phyloP scores from a whole-genome alignment of 2,113 vertebrate genomes.

The Prinia subflava region DNA sequence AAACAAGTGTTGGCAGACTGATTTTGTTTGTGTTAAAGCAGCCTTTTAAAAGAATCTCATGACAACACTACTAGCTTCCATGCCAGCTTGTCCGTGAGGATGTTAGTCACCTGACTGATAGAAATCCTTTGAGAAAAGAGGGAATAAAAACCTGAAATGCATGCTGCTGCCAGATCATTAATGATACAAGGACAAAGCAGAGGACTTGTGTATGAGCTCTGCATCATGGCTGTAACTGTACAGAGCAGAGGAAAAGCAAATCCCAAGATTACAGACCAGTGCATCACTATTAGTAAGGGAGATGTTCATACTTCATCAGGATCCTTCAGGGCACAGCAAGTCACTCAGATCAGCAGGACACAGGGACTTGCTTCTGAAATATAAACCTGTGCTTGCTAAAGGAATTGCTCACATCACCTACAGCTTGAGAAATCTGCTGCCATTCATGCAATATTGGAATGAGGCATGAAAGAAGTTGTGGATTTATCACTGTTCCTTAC shows the following conservation, averaged over 20 bases:
- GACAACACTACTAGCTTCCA: neutral
- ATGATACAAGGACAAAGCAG: neutral
- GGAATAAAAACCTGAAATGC: neutral
- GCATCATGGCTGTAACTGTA: neutral
- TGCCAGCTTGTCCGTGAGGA: neutral
- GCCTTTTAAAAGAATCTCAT: neutral
- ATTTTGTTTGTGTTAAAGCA: neutral
- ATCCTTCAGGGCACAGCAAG: neutral
- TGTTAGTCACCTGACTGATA: neutral
- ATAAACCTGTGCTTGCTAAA: neutral
- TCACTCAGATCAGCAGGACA: neutral
- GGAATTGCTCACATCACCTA: neutral
- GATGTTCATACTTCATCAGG: neutral
- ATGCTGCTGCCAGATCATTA: neutral
- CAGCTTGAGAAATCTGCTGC: neutral
- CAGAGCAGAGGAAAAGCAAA: neutral
- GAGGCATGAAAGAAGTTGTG: neutral
- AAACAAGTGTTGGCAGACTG: neutral
- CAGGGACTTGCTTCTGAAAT: neutral
- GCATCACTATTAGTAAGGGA: accelerated
- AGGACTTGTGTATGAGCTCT: neutral
- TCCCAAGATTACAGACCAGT: neutral
- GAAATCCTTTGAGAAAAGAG: neutral
- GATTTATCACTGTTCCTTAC: neutral
- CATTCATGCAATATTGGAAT: neutral